Evolutionary conservation across 2,888 invertebrate genomes (phyloP).

Genomic region (Ichneumoninae sp.): DNA sequence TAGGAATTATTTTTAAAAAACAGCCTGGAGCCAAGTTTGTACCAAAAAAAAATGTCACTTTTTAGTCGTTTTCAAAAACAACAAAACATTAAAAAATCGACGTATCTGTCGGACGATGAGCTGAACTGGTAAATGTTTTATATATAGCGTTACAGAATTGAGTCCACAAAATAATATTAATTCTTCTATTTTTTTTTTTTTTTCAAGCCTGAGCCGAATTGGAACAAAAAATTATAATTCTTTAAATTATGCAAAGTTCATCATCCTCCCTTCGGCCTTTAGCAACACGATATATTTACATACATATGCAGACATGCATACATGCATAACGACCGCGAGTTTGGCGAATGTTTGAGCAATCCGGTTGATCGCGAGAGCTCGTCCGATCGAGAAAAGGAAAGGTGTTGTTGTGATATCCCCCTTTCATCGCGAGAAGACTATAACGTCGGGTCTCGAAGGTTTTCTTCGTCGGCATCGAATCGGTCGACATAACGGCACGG

Average conservation of each 20-base stretch:
- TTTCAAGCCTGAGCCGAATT: neutral
- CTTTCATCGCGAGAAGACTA: neutral
- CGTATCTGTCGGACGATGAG: neutral
- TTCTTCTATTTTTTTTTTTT: neutral
- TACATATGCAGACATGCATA: neutral
- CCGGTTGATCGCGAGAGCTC: conserved; percentile 11
- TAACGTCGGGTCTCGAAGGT: conserved; percentile 20
- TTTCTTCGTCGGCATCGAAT: conserved; percentile 17
- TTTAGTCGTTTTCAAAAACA: neutral
- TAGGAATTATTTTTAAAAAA: neutral
- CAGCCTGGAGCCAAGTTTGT: neutral
- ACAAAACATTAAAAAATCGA: neutral
- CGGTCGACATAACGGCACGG: conserved; percentile 31
- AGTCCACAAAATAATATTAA: neutral
- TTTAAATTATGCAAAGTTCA: neutral
- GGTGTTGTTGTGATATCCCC: conserved; percentile 19
- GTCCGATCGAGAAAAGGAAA: conserved; percentile 7
- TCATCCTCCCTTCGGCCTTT: neutral
- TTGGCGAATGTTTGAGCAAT: conserved; percentile 2
- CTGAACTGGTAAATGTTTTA: neutral
- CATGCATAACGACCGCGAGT: neutral
- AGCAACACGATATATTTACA: neutral
- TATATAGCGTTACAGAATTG: neutral
- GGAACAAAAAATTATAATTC: neutral
- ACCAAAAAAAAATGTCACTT: neutral